Conservation (phyloP, 64 coral and sea anemone genomes). For the Astreopora myriophthalma region DNA sequence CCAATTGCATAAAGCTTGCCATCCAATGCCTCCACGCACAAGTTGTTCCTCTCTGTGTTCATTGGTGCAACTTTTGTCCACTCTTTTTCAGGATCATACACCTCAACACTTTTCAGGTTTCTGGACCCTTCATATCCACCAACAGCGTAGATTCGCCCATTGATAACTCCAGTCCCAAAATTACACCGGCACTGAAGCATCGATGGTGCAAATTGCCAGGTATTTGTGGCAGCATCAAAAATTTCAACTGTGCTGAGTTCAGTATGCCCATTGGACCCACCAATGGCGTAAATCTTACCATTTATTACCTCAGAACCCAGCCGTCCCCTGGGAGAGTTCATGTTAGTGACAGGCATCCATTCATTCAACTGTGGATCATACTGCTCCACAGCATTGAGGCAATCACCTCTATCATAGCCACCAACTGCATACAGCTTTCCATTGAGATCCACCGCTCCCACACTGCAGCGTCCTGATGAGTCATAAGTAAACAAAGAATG, state of each 20-base stretch:
- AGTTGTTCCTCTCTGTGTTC: conserved; percentile 79
- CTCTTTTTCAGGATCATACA: conserved; percentile 61
- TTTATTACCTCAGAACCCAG: conserved; percentile 71
- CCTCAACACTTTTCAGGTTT: conserved; percentile 77
- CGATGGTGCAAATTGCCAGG: conserved; percentile 56
- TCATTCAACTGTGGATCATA: conserved; percentile 79
- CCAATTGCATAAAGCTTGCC: conserved; percentile 87
- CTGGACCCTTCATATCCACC: conserved; percentile 82
- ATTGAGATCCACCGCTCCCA: conserved; percentile 70
- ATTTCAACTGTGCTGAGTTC: conserved; percentile 83
- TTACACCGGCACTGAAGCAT: conserved; percentile 79
- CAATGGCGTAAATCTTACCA: conserved; percentile 78
- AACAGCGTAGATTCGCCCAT: conserved; percentile 61
- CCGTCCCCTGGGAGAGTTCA: conserved; percentile 76
- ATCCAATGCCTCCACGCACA: conserved; percentile 73
- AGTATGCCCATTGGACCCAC: conserved; percentile 81
- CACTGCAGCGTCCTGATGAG: conserved; percentile 88
- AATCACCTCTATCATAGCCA: conserved; percentile 96
- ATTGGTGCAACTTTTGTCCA: conserved; percentile 63
- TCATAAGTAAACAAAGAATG: not conserved
- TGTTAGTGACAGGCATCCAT: conserved; percentile 83
- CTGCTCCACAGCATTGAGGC: conserved; percentile 83
- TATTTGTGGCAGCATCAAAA: conserved; percentile 52
- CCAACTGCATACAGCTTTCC: conserved; percentile 96
- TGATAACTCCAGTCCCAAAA: conserved; percentile 70